Evolutionary conservation across 2,797 vertebrate genomes (phyloP), one percentile per base, ranked within the genome.

Genomic region (Myoxocephalus aenaeus): DNA sequence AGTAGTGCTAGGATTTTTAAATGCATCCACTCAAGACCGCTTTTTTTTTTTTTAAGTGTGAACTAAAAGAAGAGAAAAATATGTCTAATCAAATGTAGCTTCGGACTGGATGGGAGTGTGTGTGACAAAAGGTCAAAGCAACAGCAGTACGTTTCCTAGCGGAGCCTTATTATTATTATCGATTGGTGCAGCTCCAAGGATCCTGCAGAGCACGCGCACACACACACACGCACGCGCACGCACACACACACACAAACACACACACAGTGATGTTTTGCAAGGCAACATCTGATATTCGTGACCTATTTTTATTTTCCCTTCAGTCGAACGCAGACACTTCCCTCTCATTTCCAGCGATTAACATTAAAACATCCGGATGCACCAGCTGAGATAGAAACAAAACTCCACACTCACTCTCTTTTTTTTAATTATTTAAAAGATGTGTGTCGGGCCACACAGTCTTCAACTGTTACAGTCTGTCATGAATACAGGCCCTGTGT

Each of bases 401-500:
- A 73, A 70, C 77, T 27, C 57, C 53, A n/a, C 0, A 1, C 25
- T 27, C 25, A 1, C 25, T 1, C 25, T 27, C 2, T 27, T 27
- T 27, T 27, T 27, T 27, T 1, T 27, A 27, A 1, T 27, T 27
- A 34, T 32, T 32, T 7, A 70, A 63, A 79, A 48, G 69, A 85
- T 68, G 70, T 68, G 70, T 65, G 68, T 70, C 61, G 13, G 50
- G 50, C 54, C 66, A 86, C 84, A 81, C 76, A 80, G 86, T 29
- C 51, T 44, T 66, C 62, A 73, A 53, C 85, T 79, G 82, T 85
- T 88, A 75, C 68, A 83, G 80, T 69, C 38, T 1, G 84, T 48
- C 61, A 46, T 91, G 88, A 88, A 92, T 86, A 70, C 86, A 74
- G 79, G 53, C 48, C 68, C 83, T 82, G 85, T 86, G 80, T 70